Conservation (phyloP, 2,888 invertebrate species). For the Cremastobaeus sp. region DNA sequence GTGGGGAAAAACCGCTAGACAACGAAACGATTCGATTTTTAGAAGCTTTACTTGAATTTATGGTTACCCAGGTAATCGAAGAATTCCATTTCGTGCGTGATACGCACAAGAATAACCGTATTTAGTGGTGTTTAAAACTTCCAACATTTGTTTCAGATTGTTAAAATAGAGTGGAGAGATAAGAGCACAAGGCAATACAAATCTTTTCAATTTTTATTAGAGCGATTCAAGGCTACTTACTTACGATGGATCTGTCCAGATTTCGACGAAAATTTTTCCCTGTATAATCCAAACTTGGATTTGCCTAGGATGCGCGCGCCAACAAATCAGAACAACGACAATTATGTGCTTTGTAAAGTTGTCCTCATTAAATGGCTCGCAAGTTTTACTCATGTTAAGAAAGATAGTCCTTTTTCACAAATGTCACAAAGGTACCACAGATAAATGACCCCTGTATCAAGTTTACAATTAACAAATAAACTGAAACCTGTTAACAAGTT, state of each 20-base stretch:
- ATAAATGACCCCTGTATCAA: too few species aligned
- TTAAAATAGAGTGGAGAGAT: slow-evolving; percentile 94
- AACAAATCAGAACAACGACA: slow-evolving; percentile 78
- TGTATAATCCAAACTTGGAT: slow-evolving; percentile 90
- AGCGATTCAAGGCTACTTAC: slow-evolving; percentile 94
- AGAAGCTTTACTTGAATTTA: slow-evolving; percentile 91
- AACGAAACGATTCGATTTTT: slow-evolving; percentile 91
- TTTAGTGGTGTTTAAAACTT: neutral
- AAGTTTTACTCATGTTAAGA: slow-evolving; percentile 88
- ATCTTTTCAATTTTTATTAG: slow-evolving; percentile 93
- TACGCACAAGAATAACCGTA: neutral
- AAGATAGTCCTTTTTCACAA: slow-evolving; percentile 78
- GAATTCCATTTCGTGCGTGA: neutral
- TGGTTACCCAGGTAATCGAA: slow-evolving; percentile 87
- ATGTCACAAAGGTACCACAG: slow-evolving; percentile 72
- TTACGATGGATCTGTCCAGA: slow-evolving; percentile 93
- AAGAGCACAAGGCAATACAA: slow-evolving; percentile 87
- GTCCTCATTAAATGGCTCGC: slow-evolving; percentile 91
- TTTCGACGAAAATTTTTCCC: slow-evolving; percentile 87
- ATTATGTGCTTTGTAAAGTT: slow-evolving; percentile 87
- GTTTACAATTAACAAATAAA: too few species aligned
- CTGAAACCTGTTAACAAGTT: too few species aligned
- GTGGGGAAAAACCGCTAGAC: slow-evolving; percentile 91
- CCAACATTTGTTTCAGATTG: slow-evolving; percentile 79
- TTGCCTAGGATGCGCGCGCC: slow-evolving; percentile 87